Base-by-base conservation (phyloP, 2,113 vertebrate genomes). In the Oreochromis niloticus region DNA sequence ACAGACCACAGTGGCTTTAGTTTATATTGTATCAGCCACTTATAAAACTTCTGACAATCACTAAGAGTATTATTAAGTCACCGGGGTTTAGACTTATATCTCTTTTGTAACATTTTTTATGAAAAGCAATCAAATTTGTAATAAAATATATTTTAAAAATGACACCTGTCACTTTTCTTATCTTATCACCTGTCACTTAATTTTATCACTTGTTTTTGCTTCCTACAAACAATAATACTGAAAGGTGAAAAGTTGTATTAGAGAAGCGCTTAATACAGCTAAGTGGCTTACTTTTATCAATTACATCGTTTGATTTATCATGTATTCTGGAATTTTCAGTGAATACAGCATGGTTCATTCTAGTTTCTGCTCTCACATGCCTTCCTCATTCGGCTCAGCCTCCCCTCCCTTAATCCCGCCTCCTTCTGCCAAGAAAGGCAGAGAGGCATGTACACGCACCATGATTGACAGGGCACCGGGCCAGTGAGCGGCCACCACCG, bases 71-170 rank as follows among this genome's bases (percentile, higher is more conserved):
- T 83, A 83, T 88, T 41, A 83, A 81, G 81, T 80, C 87, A 85
- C 16, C 73, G 56, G 39, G 46, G 46, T 56, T 85, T 82, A 85
- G 66, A 43, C 82, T 89, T 88, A 6, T 90, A 22, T 83, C 75
- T 92, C 59, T 90, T 93, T 95, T 95, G 83, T 95, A 93, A 85
- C 75, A 41, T 55, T 85, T 82, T 91, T 95, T 93, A 93, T 94
- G 86, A 91, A 91, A 93, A 88, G 8, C 66, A 92, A 78, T 92
- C 57, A 83, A 59, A 93, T 93, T 94, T 96, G 41, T 96, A 95
- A 94, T 94, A 93, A 94, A 94, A 92, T 82, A 1, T 73, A 50
- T 48, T 88, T 83, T 6, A 59, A 57, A 93, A 92, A 85, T 30
- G 46, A 68, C 2, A 52, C 12, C 2, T 55, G 16, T 1, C 7